Base-by-base conservation (phyloP, 2,888 invertebrate genomes). In the Tetanocera ferruginea region DNA sequence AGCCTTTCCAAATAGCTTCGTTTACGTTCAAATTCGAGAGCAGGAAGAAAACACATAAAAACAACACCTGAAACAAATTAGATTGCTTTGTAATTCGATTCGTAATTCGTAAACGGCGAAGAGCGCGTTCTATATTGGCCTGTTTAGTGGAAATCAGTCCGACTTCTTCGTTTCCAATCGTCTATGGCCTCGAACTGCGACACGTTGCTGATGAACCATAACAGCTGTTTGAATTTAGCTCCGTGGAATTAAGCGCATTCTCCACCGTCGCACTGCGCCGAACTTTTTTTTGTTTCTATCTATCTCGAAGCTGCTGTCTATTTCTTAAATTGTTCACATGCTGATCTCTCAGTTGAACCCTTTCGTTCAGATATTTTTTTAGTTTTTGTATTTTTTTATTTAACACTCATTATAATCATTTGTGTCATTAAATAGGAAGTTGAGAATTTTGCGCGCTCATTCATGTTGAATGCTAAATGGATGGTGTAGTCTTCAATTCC, bases 51-150 rank as follows among this genome's bases (percentile, higher is more conserved):
- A 60, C 25, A 64, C 51, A 72, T 69, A 49, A 64, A 70, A 72
- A 76, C 60, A 73, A 66, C 85, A 85, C 85, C 85, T 85, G 85
- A 86, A 83, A 81, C 85, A 85, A 85, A 86, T 85, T 85, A 85
- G 85, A 84, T 84, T 82, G 81, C 80, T 81, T 80, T 77, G 82
- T 82, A 80, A 72, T 76, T 67, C 67, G 28, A 37, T 60, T 31
- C 49, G 57, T 66, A 66, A 43, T 31, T n/a, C 43, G 28, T 28
- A 31, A 17, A 9, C 31, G 31, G n/a, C 55, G 14, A 11, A 51
- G 31, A 14, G 66, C 66, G 17, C 55, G n/a, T n/a, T 34, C 25
- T 57, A 60, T 72, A 69, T 72, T 72, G 28, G 25, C 60, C 60
- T 60, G 80, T 77, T 71, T 78, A 78, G 70, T 57, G 57, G 43